Base-by-base conservation (phyloP, 2,888 invertebrate species). In the Ennomos quercinarius region DNA sequence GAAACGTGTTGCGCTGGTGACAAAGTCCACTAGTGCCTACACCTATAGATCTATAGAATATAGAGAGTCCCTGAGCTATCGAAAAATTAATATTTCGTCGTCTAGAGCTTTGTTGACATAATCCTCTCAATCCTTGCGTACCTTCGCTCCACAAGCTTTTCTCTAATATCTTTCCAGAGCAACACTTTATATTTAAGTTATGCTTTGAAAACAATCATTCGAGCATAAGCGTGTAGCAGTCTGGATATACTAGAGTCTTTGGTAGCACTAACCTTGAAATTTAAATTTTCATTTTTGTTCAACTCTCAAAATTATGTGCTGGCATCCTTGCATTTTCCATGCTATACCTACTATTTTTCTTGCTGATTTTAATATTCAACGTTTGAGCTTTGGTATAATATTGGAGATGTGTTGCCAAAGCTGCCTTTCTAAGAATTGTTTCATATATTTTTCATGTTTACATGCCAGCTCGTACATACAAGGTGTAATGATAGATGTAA, bases 61-160 rank as follows among this genome's bases (percentile, higher is more conserved):
- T 27, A 27, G 2, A 6, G 27, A 27, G 64, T 64, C 59, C 55
- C 54, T 52, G 60, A 71, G 60, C 67, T 60, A 66, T 67, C 64
- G 68, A 68, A 73, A 72, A 65, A 73, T 71, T 70, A 69, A 73
- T 74, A 74, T 71, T 77, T 70, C 61, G 57, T 57, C 64, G 53
- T 55, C 60, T 64, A 63, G 47, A 67, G 66, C 70, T 77, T 73
- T 72, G 64, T 70, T 49, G 64, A 66, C 69, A 76, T 73, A 68
- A 75, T 72, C 66, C 68, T 47, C 61, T 62, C 57, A 68, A 71
- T 66, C 63, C 64, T 58, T 66, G 42, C 50, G 38, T 60, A 55
- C 54, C 40, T 48, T 45, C 40, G 48, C 38, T 39, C 49, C 55
- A 49, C 50, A 17, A 49, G 54, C 58, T 68, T 41, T 45, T 62